Conservation (phyloP, 1,140 invertebrate genomes). For the Yoshiicerus persimilis region DNA sequence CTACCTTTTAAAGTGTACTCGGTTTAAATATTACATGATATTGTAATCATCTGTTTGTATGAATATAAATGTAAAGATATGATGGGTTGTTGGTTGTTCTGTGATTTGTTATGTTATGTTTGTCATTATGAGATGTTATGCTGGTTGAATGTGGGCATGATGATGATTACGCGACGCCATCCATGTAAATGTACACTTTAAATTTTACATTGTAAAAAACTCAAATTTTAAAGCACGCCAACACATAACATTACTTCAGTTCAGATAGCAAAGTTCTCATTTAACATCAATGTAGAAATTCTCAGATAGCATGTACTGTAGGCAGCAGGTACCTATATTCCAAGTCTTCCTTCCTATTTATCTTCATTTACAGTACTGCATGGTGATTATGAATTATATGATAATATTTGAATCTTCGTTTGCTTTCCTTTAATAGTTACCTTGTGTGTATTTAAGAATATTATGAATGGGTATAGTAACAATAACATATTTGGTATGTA, state of each 20-base stretch:
- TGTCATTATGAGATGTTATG: conserved; percentile 17
- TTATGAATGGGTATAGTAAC: background rate
- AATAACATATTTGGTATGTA: background rate
- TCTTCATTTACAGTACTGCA: background rate
- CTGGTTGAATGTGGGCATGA: conserved; percentile 10
- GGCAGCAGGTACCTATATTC: background rate
- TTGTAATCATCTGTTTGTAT: background rate
- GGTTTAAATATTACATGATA: background rate
- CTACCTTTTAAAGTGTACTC: background rate
- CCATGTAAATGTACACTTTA: conserved; percentile 22
- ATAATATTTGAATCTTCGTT: background rate
- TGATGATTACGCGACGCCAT: conserved; percentile 9
- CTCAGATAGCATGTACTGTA: background rate
- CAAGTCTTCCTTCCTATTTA: background rate
- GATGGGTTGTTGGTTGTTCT: background rate
- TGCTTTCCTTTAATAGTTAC: background rate
- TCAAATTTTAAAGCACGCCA: background rate
- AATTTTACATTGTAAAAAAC: conserved; percentile 13
- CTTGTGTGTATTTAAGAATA: background rate
- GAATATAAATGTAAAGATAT: background rate
- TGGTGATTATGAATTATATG: background rate
- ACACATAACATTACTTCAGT: background rate
- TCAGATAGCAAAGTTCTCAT: background rate
- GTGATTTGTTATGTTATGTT: background rate
- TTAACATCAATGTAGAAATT: background rate